Evolutionary conservation across 2,113 vertebrate species (phyloP), one percentile per base, ranked within the genome.

Genomic region (Erythrocercus mccallii): DNA sequence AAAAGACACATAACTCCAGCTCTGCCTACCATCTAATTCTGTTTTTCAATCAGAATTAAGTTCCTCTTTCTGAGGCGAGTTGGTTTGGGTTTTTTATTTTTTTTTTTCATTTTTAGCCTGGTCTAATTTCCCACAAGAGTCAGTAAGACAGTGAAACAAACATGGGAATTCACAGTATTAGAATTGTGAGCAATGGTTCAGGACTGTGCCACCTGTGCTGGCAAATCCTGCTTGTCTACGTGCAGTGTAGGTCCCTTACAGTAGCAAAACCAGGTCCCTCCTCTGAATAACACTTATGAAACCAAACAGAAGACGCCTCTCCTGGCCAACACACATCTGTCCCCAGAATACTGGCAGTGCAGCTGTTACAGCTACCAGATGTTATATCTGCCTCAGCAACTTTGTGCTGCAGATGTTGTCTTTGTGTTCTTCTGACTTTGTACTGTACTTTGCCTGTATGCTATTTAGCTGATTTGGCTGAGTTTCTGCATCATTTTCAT

Each of bases 321-420:
- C 69, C 51, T 53, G 62, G 54, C 40, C 80, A 81, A 47, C 23
- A 24, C 2, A 35, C 0, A 0, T 12, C 33, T 44, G 35, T 38
- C 15, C 44, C 44, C 58, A 62, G 13, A 76, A 58, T 37, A 85
- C 1, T 40, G n/a, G 22, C 53, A 68, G 11, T 17, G 57, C 40
- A 61, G 58, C n/a, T 51, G 35, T 38, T 68, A 35, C 6, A 77
- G 65, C 16, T 62, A 69, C 10, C 6, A n/a, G 24, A 48, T 68
- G 48, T 15, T 72, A 0, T 10, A 54, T 4, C 58, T 73, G 40
- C 5, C 7, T 16, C 30, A 58, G 61, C 47, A 79, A 77, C 47
- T 37, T 9, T 33, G 35, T 35, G 30, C 27, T 13, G 42, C 40
- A 77, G 56, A 56, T 25, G 15, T 60, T 15, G 5, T 44, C 31